Evolutionary conservation across 2,113 vertebrate genomes (phyloP).

Genomic region (Esox niger): DNA sequence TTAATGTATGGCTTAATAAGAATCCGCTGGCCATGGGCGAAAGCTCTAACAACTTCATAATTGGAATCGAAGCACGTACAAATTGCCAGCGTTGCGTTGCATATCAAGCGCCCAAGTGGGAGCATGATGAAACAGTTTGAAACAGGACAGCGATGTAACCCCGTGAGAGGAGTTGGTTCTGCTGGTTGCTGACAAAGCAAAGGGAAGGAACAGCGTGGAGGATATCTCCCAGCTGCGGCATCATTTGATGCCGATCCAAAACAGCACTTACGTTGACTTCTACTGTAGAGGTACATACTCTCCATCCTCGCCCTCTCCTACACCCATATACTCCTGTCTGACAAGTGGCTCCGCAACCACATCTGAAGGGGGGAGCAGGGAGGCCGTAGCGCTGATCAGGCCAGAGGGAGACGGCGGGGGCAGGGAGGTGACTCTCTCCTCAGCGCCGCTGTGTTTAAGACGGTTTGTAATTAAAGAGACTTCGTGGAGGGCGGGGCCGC

Average conservation of each 20-base stretch:
- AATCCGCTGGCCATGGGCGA: slow-evolving; percentile 71
- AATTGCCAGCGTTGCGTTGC: slow-evolving; percentile 71
- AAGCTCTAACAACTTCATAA: slow-evolving; percentile 75
- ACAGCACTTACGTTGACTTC: slow-evolving; percentile 52
- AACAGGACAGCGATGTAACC: slow-evolving; percentile 67
- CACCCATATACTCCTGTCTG: slow-evolving; percentile 6
- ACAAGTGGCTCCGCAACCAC: neutral
- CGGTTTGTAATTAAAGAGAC: slow-evolving; percentile 67
- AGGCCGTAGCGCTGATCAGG: neutral
- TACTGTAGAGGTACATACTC: slow-evolving; percentile 33
- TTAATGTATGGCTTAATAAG: slow-evolving; percentile 76
- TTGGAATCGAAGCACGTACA: slow-evolving; percentile 77
- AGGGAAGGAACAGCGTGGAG: slow-evolving; percentile 54
- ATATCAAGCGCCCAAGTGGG: slow-evolving; percentile 64
- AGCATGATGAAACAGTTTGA: slow-evolving; percentile 79
- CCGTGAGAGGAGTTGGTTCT: neutral
- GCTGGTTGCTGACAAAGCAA: slow-evolving; percentile 73
- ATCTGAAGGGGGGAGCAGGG: neutral
- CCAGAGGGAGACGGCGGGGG: slow-evolving; percentile 13
- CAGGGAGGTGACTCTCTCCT: slow-evolving; percentile 31
- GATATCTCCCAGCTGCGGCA: slow-evolving; percentile 61
- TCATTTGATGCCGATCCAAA: slow-evolving; percentile 67
- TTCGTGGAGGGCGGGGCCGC: slow-evolving; percentile 33
- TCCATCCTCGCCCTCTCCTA: slow-evolving; percentile 7
- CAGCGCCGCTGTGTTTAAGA: slow-evolving; percentile 44